Base-by-base conservation (phyloP, 2,797 vertebrate species). In the Lerista edwardsae region DNA sequence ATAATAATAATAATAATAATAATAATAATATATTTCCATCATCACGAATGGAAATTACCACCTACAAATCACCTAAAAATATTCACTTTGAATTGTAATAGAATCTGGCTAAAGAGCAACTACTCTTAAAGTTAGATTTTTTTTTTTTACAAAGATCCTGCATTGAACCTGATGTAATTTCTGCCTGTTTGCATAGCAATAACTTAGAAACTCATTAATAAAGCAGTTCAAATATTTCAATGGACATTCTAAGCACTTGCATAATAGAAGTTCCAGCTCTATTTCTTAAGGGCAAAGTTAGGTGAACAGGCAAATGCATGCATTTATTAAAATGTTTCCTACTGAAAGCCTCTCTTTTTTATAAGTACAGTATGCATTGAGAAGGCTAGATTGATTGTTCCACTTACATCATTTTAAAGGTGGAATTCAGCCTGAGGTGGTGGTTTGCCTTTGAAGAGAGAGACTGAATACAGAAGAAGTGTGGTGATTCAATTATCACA, bases 21-120 rank as follows among this genome's bases (percentile, higher is more conserved):
- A n/a, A n/a, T n/a, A n/a, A n/a, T n/a, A n/a, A n/a, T n/a, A n/a
- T 59, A 4, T 86, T 90, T 90, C 69, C 77, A 65, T 84, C 80
- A 77, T 71, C 76, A 84, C 31, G 11, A 21, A 25, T 87, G 83
- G 41, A 34, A 75, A 83, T 34, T 64, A 47, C 67, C 62, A 51
- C 61, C 79, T 82, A 69, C 67, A 73, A 57, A 14, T 61, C 47
- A 71, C 10, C 36, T 85, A 36, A 36, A 75, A 84, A 41, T 64
- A 47, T 71, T 82, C 47, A 39, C 15, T 75, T 68, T 75, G 14
- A 51, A 31, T 71, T 75, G 41, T 75, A n/a, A n/a, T n/a, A n/a
- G n/a, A n/a, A n/a, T n/a, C 57, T 59, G 25, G 17, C 44, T 27
- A 29, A 59, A 81, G 25, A 71, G 25, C 25, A 59, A 81, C 25